Conservation (phyloP, 2,888 invertebrate genomes). For the Pardosa pseudoannulata region DNA sequence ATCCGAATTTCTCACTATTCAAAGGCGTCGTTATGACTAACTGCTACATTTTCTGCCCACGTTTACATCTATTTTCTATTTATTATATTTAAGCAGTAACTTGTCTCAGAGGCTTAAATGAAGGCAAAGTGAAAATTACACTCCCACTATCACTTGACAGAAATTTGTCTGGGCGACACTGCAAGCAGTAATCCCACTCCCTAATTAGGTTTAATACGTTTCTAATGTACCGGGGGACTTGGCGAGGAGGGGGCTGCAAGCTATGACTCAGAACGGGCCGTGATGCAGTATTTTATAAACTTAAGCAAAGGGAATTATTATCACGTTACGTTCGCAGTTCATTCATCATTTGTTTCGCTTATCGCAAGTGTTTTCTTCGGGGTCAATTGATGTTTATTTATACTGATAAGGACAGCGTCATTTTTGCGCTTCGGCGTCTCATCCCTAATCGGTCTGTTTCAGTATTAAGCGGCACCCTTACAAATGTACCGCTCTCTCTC, state of each 20-base stretch:
- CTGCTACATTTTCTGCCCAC: no score
- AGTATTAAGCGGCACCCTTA: no score
- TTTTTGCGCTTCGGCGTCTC: no score
- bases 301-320: neutral
- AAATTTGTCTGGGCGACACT: neutral
- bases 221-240: neutral
- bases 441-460: no score
- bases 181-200: neutral
- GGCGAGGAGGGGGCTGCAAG: no score
- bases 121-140: neutral
- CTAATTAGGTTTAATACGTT: neutral
- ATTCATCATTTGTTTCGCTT: neutral
- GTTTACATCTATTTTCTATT: no score
- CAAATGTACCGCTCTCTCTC: no score
- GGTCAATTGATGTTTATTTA: slow-evolving; percentile 3
- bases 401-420: neutral
- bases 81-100: no score
- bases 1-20: no score
- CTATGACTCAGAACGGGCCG: neutral
- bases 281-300: neutral
- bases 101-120: no score
- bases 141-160: neutral
- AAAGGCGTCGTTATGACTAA: no score
- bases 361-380: neutral
- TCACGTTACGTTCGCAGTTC: neutral